These are phyloP conservation scores for Esperia sulphurella DNA, from an alignment of 2,888 invertebrate genomes.

Conservation along the genomic window DNA sequence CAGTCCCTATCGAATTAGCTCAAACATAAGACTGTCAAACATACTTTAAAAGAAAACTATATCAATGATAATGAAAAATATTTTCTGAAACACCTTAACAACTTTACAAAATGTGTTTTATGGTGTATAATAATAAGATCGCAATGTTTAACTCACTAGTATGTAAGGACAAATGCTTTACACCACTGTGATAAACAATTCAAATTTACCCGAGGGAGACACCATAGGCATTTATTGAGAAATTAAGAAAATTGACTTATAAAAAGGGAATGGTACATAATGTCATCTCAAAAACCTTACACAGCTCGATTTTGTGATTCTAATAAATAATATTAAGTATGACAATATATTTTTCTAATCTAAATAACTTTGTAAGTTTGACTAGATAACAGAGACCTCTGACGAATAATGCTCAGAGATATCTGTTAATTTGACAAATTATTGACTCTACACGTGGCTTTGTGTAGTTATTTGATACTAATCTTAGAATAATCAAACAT, in stretches of 20 bases:
- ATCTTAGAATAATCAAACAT: no score
- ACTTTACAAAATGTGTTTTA: slow-evolving; percentile 70
- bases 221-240: slow-evolving; percentile 58
- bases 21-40: slow-evolving; percentile 74
- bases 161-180: slow-evolving; percentile 78
- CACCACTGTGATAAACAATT: slow-evolving; percentile 76
- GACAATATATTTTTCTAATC: not conserved
- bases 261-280: slow-evolving; percentile 39
- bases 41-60: slow-evolving; percentile 60
- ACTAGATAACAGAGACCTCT: not conserved
- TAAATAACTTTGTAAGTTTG: not conserved
- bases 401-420: not conserved
- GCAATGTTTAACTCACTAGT: slow-evolving; percentile 74
- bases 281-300: slow-evolving; percentile 42
- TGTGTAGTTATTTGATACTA: no score
- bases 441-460: no score
- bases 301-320: slow-evolving; percentile 33
- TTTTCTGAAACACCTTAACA: slow-evolving; percentile 74
- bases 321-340: not conserved
- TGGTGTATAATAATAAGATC: slow-evolving; percentile 74
- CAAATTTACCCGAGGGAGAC: slow-evolving; percentile 65
- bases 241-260: slow-evolving; percentile 37
- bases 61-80: slow-evolving; percentile 59
- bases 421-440: no score
- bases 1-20: slow-evolving; percentile 70